Evolutionary conservation across 1,140 invertebrate species (phyloP).

Genomic region (Holcopasites calliopsidis): DNA sequence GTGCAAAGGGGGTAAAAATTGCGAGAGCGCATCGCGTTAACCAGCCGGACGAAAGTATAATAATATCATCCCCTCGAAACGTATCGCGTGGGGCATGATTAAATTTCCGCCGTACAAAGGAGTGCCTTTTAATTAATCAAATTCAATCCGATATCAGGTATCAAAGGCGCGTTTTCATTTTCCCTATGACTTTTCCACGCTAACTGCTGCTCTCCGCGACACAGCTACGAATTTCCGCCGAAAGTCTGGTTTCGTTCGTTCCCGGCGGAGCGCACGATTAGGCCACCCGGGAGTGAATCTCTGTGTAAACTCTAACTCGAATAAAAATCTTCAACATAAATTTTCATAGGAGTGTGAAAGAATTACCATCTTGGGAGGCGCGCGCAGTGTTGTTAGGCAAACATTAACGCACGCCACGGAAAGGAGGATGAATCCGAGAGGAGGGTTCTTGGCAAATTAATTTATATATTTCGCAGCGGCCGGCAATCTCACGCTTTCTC

Average conservation of each 20-base stretch:
- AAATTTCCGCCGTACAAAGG: background rate
- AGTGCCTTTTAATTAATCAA: slow-evolving; percentile 21
- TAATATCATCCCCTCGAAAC: background rate
- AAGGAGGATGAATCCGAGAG: background rate
- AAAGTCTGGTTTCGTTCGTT: background rate
- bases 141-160: background rate
- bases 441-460: slow-evolving; percentile 59
- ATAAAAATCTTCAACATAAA: slow-evolving; percentile 58
- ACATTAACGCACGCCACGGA: slow-evolving; percentile 44
- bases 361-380: slow-evolving; percentile 29
- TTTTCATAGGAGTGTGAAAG: slow-evolving; percentile 45
- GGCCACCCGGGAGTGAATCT: background rate
- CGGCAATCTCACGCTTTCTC: slow-evolving; percentile 37
- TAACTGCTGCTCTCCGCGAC: no score
- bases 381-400: slow-evolving; percentile 39
- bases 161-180: slow-evolving; percentile 7
- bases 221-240: background rate
- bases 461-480: slow-evolving; percentile 56
- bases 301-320: slow-evolving; percentile 56
- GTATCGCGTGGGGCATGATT: background rate
- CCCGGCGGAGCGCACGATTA: background rate
- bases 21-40: background rate
- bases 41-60: background rate
- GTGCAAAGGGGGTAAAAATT: background rate
- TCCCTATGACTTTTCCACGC: background rate